Evolutionary conservation across 2,888 invertebrate genomes (phyloP), one percentile per base, ranked within the genome.

Genomic region (Nymphalis polychloros): DNA sequence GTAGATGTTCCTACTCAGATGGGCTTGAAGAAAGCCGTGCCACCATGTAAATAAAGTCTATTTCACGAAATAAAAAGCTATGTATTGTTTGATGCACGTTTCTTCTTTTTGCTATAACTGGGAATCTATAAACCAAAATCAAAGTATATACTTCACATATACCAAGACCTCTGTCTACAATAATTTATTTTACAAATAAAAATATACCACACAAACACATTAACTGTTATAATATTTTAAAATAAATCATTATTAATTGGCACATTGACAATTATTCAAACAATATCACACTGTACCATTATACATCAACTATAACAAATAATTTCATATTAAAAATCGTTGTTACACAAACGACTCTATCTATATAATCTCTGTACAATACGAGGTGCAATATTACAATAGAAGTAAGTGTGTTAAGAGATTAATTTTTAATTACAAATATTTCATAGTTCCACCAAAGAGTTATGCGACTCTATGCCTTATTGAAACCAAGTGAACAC

Each of bases 361-460:
- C 48, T 64, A 62, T 64, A 20, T 31, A 55, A 31, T 55, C 53
- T 64, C 64, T 68, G 67, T 67, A 69, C 67, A 67, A 35, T 71
- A 61, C 35, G 55, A 52, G 63, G 71, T 72, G 69, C 69, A 63
- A 67, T 69, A 67, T 59, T 59, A 61, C 64, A 50, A 59, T 62
- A 63, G 50, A 67, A 59, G 67, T 69, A 67, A 59, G 67, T 69
- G 69, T 64, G 53, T 55, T 69, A 52, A 64, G 48, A 65, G 59
- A 68, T 49, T 46, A 31, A 47, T 60, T 46, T 27, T 27, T 52
- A 19, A 41, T 52, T 65, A 65, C n/a, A 65, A 59, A 65, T 52
- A 46, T 52, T 46, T 19, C 17, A 19, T 35, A n/a, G 1, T n/a
- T 8, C 10, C 10, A 57, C 17, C 19, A 41, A 53, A 53, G n/a